phyloP scores from a whole-genome alignment of 2,888 invertebrate genomes.

The Acronicta aceris region DNA sequence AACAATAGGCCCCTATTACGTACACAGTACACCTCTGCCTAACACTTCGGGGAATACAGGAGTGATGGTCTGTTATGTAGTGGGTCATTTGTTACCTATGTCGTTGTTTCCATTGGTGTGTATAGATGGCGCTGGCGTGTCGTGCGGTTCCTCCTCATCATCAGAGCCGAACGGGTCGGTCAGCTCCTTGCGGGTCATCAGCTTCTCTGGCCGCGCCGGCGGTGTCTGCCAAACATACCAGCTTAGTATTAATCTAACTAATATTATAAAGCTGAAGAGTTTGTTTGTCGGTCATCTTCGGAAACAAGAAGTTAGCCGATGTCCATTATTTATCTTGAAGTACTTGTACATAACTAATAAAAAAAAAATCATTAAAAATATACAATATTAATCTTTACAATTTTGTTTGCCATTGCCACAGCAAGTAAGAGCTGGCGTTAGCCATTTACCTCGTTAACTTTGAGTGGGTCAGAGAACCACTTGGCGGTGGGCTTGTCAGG shows the following conservation, averaged over 20 bases:
- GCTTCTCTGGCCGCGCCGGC: conserved; percentile 81
- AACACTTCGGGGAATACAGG: too few relatives aligned
- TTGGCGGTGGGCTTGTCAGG: conserved; percentile 68
- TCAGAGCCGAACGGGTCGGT: conserved; percentile 97
- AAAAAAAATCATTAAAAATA: too few relatives aligned
- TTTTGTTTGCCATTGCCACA: too few relatives aligned
- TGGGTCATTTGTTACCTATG: conserved; percentile 22
- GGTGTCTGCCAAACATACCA: conserved; percentile 5
- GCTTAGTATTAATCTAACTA: not conserved
- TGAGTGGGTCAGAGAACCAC: conserved; percentile 74
- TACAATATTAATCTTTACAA: too few relatives aligned
- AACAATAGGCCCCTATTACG: too few relatives aligned
- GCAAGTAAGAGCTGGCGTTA: not conserved
- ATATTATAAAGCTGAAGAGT: too few relatives aligned
- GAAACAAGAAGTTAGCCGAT: too few relatives aligned
- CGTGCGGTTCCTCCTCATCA: conserved; percentile 92
- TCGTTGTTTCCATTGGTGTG: conserved; percentile 44
- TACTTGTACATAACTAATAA: too few relatives aligned
- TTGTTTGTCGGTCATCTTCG: too few relatives aligned
- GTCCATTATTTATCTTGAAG: too few relatives aligned
- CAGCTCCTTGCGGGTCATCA: conserved; percentile 96
- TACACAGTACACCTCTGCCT: too few relatives aligned
- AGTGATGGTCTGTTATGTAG: too few relatives aligned
- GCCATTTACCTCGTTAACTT: conserved; percentile 59
- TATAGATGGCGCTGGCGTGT: conserved; percentile 26